Conservation (phyloP, 2,113 vertebrate species). For the Gymnobelideus leadbeateri region DNA sequence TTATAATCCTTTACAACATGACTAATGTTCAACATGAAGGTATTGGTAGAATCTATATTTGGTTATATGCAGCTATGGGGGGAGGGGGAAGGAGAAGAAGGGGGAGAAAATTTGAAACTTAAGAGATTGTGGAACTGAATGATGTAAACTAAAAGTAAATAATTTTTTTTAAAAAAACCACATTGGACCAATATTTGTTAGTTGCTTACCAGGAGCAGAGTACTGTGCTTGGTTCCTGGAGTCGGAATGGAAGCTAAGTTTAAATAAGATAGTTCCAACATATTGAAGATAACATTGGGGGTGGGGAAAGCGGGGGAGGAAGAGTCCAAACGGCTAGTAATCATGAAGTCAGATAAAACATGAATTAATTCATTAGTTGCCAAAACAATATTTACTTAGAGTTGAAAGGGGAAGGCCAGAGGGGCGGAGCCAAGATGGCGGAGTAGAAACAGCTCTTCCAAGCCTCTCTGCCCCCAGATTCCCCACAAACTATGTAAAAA, state of each 20-base stretch:
- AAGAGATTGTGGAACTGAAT: no score
- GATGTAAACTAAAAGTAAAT: no score
- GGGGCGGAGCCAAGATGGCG: no score
- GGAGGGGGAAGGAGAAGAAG: no score
- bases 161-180: not conserved
- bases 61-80: no score
- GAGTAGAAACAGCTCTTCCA: no score
- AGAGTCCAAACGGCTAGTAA: not conserved
- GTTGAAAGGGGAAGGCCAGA: not conserved
- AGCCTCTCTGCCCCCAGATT: no score
- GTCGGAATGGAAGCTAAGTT: conserved; percentile 35
- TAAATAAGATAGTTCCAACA: conserved; percentile 23
- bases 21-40: no score
- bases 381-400: not conserved
- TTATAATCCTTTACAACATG: no score
- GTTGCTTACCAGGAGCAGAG: conserved; percentile 15
- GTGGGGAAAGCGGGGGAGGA: not conserved
- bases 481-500: no score
- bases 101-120: no score
- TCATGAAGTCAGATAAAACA: not conserved
- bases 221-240: conserved; percentile 25
- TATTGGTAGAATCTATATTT: no score
- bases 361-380: not conserved
- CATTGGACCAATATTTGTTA: conserved; percentile 51
- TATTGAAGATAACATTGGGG: conserved; percentile 10